Evolutionary conservation across 1,140 invertebrate species (phyloP), one percentile per base, ranked within the genome.

Genomic region (Ctenoplectra terminalis): DNA sequence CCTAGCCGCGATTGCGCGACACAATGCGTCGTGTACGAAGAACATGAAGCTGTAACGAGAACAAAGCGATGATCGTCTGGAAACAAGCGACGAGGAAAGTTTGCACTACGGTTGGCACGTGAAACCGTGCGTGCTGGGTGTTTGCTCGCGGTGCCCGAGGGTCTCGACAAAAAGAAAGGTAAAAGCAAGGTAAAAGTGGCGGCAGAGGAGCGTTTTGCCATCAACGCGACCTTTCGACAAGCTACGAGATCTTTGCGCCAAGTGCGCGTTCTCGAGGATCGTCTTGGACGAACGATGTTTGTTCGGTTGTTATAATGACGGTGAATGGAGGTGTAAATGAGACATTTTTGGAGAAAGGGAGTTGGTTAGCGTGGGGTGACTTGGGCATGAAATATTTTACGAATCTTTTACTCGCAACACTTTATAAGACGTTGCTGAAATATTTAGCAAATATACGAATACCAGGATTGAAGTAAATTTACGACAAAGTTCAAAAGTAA

Each of bases 121-220:
- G 48, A 17, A 46, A 46, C 40, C 43, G 29, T 17, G 26, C 40
- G 58, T 37, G 8, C 7, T 15, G 40, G 61, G 26, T 66, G 26
- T 58, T 77, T 76, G 26, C 37, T 23, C 69, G 43, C 40, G 29
- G 1, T 29, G 54, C n/a, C n/a, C 5, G n/a, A 3, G 48, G 15
- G 31, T 31, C 48, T 37, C 6, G 3, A 20, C 13, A 26, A 11
- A 17, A 67, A 43, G 61, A 67, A 76, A 40, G 61, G 60, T 76
- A 76, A 66, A 54, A 76, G 61, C 63, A 8, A 50, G 26, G 61
- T 76, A 66, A 76, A 76, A 54, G 46, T 56, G 48, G 17, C 20
- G 26, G 50, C 5, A n/a, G 17, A 48, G 43, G 11, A 15, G 34
- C n/a, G 34, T 26, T 52, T 26, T 17, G 11, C 17, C 67, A 70